Evolutionary conservation across 92 coral and sea anemone species (phyloP).

Genomic region (Umimayanthus kanabou): DNA sequence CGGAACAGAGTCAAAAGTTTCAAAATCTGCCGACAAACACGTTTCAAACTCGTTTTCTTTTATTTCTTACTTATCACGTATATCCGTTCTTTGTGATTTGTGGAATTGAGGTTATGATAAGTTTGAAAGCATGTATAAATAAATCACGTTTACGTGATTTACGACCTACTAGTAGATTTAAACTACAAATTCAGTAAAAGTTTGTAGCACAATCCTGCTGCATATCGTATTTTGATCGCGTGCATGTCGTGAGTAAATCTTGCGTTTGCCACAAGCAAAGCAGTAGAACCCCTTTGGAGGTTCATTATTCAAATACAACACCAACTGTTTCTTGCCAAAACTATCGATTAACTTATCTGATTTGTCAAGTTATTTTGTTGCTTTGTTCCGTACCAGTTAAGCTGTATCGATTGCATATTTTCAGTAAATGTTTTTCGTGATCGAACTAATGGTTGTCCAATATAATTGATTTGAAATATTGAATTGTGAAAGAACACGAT

Average conservation of each 20-base stretch:
- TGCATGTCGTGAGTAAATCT: not conserved
- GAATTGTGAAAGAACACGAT: not conserved
- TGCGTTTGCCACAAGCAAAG: slow-evolving; percentile 1
- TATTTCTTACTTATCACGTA: not conserved
- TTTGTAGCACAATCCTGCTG: not conserved
- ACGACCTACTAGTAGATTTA: not conserved
- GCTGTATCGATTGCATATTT: not conserved
- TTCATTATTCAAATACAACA: not conserved
- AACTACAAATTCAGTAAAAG: not conserved
- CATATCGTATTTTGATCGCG: slow-evolving; percentile 10
- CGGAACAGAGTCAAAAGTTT: not conserved
- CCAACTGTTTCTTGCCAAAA: not conserved
- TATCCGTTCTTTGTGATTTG: not conserved
- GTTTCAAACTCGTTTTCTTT: not conserved
- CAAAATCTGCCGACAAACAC: not conserved
- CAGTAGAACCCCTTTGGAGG: not conserved
- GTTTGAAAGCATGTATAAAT: not conserved
- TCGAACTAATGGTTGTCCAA: not conserved
- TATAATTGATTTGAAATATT: not conserved
- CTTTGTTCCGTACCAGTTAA: not conserved
- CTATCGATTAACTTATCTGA: not conserved
- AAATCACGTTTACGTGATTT: not conserved
- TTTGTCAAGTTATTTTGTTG: not conserved
- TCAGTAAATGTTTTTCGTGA: not conserved
- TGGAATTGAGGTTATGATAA: not conserved